A percentile compares a stretch with the other conserved stretches of the same genome.
Conservation (phyloP, 2,888 invertebrate species). For the Mantis religiosa region DNA sequence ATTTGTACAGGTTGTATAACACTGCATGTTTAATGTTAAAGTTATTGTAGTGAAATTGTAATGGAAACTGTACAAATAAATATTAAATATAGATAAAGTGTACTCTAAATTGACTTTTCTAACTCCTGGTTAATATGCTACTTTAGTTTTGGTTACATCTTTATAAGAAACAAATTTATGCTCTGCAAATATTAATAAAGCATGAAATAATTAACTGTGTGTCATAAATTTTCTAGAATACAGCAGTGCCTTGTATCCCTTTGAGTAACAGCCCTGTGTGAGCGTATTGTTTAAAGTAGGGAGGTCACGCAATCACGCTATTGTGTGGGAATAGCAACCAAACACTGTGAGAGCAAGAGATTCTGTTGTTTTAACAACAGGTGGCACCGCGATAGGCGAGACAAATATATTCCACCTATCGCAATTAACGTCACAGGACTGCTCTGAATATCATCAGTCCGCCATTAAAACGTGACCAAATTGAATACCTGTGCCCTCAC, state of each 20-base stretch:
- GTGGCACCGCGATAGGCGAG: background rate
- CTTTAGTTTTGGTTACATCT: no score
- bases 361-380: background rate
- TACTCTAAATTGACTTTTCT: no score
- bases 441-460: background rate
- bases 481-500: background rate
- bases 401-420: background rate
- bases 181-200: no score
- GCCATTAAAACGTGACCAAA: background rate
- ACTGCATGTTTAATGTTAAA: no score
- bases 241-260: background rate
- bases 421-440: background rate
- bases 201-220: no score
- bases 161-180: no score
- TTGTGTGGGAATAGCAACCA: background rate
- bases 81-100: no score
- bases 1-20: no score
- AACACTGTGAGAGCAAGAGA: background rate
- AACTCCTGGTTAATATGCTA: no score
- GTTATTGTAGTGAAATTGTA: no score
- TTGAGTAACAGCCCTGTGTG: background rate
- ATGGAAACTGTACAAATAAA: no score
- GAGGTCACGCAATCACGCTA: background rate
- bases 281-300: background rate
- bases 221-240: background rate